These are phyloP conservation scores for Cheilosia soror DNA, from an alignment of 2,888 invertebrate species.

Conservation along the genomic window DNA sequence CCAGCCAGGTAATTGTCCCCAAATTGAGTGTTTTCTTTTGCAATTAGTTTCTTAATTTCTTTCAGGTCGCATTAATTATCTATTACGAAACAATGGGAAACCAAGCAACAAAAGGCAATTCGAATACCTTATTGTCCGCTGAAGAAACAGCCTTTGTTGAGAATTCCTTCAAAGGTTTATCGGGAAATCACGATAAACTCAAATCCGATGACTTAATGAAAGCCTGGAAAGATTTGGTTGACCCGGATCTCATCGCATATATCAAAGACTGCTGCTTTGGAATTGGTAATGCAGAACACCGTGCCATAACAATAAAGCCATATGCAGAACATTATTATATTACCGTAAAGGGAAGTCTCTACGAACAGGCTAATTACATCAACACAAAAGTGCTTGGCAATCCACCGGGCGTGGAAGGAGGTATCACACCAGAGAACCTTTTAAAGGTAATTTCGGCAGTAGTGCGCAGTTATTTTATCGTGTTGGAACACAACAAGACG, in stretches of 20 bases:
- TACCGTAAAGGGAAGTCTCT: conserved; percentile 46
- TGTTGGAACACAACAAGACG: conserved; percentile 55
- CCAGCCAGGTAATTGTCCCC: conserved; percentile 19
- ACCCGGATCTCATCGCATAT: conserved; percentile 35
- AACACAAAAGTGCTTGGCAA: conserved; percentile 57
- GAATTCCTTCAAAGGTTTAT: conserved; percentile 70
- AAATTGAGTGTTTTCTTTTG: background rate
- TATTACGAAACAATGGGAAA: conserved; percentile 76
- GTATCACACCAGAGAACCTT: conserved; percentile 43
- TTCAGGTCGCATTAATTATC: background rate
- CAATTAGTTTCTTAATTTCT: conserved; percentile 3
- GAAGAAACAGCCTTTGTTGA: conserved; percentile 80
- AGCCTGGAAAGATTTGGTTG: conserved; percentile 38
- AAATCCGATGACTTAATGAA: conserved; percentile 22
- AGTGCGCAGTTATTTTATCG: conserved; percentile 56
- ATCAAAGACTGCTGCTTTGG: conserved; percentile 38
- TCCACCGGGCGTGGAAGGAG: conserved; percentile 49
- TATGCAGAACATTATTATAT: conserved; percentile 58
- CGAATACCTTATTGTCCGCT: conserved; percentile 76
- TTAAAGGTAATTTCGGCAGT: conserved; percentile 43
- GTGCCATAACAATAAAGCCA: conserved; percentile 45
- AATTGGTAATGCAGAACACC: conserved; percentile 5
- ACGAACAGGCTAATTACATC: conserved; percentile 55
- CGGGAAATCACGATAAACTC: conserved; percentile 61
- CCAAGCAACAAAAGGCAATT: conserved; percentile 76